These are phyloP conservation scores for Tetragonula clypearis DNA, from an alignment of 1,140 invertebrate genomes.

Conservation along the genomic window DNA sequence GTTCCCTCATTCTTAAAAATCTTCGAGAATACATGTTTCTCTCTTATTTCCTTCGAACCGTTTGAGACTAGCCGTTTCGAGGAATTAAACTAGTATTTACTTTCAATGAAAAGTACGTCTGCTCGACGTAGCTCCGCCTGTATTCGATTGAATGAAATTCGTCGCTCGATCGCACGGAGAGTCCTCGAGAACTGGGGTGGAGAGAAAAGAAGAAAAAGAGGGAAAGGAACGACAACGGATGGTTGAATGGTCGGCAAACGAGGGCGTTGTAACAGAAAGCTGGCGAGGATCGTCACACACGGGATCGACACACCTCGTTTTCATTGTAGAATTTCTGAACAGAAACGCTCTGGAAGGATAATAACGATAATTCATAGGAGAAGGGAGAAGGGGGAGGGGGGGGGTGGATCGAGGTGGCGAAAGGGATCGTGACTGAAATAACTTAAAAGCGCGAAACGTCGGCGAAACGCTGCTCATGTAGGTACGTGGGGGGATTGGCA, in stretches of 20 bases:
- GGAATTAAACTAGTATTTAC: too few relatives aligned
- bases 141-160: too few relatives aligned
- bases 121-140: too few relatives aligned
- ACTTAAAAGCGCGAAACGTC: constrained; percentile 44
- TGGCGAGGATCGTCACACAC: neutral
- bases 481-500: neutral
- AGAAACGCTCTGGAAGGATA: constrained; percentile 27
- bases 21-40: too few relatives aligned
- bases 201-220: neutral
- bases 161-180: too few relatives aligned
- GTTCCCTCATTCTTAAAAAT: too few relatives aligned
- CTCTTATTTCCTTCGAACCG: too few relatives aligned
- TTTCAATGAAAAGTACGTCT: too few relatives aligned
- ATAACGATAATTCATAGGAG: constrained; percentile 45
- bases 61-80: too few relatives aligned
- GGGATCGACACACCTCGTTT: neutral
- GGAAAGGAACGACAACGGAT: neutral
- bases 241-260: constrained; percentile 15
- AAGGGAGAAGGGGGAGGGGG: neutral
- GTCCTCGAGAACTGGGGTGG: too few relatives aligned
- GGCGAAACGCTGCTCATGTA: neutral
- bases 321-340: constrained; percentile 19
- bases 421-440: constrained; percentile 40
- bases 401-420: neutral
- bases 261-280: constrained; percentile 1